A percentile compares a stretch with the other conserved stretches of the same genome.
Evolutionary conservation across 2,888 invertebrate species (phyloP).

Genomic region (Diplolepis rosae): DNA sequence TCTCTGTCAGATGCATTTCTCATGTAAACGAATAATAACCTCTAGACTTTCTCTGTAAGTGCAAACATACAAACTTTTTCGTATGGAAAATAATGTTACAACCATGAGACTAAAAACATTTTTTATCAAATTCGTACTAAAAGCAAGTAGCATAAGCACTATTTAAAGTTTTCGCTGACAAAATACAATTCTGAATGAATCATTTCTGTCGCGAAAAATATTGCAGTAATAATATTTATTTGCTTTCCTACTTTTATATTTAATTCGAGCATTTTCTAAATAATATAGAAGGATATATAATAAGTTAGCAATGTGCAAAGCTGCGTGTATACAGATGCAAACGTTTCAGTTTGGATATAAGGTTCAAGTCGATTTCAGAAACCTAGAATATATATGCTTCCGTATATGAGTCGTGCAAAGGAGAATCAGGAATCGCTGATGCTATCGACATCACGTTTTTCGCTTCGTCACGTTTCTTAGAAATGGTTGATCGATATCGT

Average conservation of each 20-base stretch:
- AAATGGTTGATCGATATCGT: constrained; percentile 31
- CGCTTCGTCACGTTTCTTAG: constrained; percentile 32
- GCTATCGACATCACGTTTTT: constrained; percentile 30
- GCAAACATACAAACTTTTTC: too few relatives aligned
- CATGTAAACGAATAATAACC: background rate
- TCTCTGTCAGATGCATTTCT: background rate
- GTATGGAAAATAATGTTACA: too few relatives aligned
- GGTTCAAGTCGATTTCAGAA: constrained; percentile 22
- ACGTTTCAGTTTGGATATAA: constrained; percentile 18
- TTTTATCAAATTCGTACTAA: too few relatives aligned
- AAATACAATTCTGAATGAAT: too few relatives aligned
- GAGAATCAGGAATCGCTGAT: constrained; percentile 28
- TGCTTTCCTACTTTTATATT: too few relatives aligned
- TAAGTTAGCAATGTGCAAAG: background rate
- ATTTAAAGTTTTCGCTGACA: too few relatives aligned
- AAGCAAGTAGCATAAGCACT: too few relatives aligned
- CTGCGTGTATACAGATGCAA: background rate
- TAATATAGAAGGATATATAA: background rate
- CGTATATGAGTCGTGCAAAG: constrained; percentile 29
- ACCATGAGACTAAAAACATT: too few relatives aligned
- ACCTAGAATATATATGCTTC: constrained; percentile 20
- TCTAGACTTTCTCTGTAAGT: background rate
- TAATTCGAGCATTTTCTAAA: too few relatives aligned
- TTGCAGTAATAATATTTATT: too few relatives aligned
- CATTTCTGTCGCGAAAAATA: too few relatives aligned